Evolutionary conservation across 1,140 invertebrate genomes (phyloP).

Genomic region (Brachionus asplanchnoidis): DNA sequence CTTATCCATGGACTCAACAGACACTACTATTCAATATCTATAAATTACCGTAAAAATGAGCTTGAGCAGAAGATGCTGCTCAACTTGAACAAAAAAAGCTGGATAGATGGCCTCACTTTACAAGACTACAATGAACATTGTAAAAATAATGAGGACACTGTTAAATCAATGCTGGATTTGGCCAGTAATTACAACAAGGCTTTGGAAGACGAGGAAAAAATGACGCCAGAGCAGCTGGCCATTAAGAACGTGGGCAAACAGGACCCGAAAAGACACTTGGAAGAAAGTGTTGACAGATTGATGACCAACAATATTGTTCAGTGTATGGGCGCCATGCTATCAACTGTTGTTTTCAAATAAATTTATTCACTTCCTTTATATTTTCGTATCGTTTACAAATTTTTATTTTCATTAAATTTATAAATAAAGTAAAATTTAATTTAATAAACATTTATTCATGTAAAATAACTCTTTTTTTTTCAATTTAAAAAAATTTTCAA

Average conservation of each 20-base stretch:
- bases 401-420: constrained; percentile 13
- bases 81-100: constrained; percentile 97
- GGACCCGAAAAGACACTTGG: constrained; percentile 98
- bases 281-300: constrained; percentile 92
- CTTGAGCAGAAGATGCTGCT: constrained; percentile 97
- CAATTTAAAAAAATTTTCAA: too few relatives aligned
- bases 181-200: constrained; percentile 98
- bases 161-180: constrained; percentile 90
- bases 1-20: constrained; percentile 96
- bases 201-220: constrained; percentile 97
- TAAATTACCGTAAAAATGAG: constrained; percentile 98
- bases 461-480: neutral
- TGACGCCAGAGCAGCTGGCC: constrained; percentile 98
- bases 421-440: constrained; percentile 15
- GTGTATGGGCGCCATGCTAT: constrained; percentile 94
- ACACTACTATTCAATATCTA: constrained; percentile 99
- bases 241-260: constrained; percentile 99
- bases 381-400: neutral
- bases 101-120: constrained; percentile 94
- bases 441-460: constrained; percentile 1
- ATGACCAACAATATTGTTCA: constrained; percentile 99
- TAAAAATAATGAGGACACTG: constrained; percentile 74
- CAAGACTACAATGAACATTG: constrained; percentile 92
- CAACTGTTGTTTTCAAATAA: constrained; percentile 91
- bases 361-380: neutral